Conservation (phyloP, 1,140 invertebrate species). For the Megalopta genalis region DNA sequence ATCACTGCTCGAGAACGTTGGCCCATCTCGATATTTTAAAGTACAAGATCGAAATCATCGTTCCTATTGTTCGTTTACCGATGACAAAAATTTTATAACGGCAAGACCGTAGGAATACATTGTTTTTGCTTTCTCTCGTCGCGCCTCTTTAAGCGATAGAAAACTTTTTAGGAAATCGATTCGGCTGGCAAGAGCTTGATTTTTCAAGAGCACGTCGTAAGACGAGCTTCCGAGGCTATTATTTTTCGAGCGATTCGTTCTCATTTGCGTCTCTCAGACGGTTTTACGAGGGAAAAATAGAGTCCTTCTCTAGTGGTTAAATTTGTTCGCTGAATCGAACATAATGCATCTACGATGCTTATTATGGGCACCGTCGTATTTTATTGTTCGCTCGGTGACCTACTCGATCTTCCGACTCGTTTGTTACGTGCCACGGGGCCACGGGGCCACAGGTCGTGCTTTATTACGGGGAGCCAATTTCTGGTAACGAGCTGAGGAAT, state of each 20-base stretch:
- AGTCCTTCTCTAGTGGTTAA: not conserved
- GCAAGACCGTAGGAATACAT: not conserved
- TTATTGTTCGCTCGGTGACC: not conserved
- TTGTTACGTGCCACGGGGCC: not conserved
- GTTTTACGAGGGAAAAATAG: not conserved
- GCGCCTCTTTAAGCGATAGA: not conserved
- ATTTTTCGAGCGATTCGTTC: not conserved
- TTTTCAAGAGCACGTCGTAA: not conserved
- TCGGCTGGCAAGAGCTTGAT: not conserved
- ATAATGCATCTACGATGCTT: not conserved
- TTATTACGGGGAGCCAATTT: not conserved
- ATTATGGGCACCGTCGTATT: not conserved
- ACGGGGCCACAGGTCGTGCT: not conserved
- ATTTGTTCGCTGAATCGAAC: not conserved
- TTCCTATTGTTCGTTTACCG: not conserved
- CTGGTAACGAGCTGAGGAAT: not conserved
- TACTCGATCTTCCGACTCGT: slow-evolving; percentile 6
- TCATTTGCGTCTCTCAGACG: not conserved
- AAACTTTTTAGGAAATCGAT: slow-evolving; percentile 3
- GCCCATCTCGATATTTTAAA: not conserved
- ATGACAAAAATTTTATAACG: not conserved
- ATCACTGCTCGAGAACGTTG: not conserved
- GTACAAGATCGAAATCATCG: not conserved
- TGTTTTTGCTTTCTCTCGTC: not conserved
- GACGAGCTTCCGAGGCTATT: not conserved